Conservation (phyloP, 1,140 invertebrate species). For the Calycopis cecrops region DNA sequence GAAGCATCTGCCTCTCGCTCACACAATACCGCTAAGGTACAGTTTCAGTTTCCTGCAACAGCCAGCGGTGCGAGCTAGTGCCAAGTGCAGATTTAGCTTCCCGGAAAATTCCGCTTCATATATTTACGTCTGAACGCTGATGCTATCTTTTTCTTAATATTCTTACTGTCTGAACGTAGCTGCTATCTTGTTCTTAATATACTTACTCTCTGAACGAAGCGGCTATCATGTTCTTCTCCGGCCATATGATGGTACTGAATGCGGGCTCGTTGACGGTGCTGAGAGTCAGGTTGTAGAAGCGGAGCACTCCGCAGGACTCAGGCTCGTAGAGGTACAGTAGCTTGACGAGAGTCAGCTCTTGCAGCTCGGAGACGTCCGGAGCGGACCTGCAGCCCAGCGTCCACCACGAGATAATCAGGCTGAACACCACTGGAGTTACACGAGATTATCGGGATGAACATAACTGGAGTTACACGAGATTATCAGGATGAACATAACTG, state of each 20-base stretch:
- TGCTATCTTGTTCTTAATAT: too few species aligned
- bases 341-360: conserved; percentile 54
- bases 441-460: not conserved
- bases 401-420: conserved; percentile 42
- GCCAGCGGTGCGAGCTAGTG: too few species aligned
- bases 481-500: too few species aligned
- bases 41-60: conserved; percentile 44
- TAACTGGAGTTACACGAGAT: too few species aligned
- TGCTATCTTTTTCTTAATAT: too few species aligned
- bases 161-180: too few species aligned
- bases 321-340: conserved; percentile 60
- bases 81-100: too few species aligned
- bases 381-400: conserved; percentile 42
- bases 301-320: conserved; percentile 39
- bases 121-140: too few species aligned
- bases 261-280: not conserved
- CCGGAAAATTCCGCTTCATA: too few species aligned
- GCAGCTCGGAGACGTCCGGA: conserved; percentile 38
- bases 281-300: conserved; percentile 54
- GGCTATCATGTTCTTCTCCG: conserved; percentile 37
- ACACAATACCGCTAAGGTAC: too few species aligned
- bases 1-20: too few species aligned
- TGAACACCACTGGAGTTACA: conserved; percentile 36
- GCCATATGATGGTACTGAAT: conserved; percentile 43
- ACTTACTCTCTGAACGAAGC: conserved; percentile 32